Conservation (phyloP, 2,888 invertebrate genomes). For the Agrilus biguttatus region DNA sequence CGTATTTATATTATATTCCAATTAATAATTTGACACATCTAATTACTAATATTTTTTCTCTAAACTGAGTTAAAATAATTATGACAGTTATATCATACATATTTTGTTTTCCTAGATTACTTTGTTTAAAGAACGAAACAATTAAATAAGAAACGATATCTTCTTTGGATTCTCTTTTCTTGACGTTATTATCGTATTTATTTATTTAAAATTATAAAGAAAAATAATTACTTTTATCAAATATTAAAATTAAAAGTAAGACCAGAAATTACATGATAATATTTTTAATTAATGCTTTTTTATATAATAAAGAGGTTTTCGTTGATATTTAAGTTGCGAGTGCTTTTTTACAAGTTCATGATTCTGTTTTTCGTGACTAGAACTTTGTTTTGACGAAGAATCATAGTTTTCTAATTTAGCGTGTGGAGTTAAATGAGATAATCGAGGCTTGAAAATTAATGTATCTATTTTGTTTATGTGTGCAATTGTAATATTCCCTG, state of each 20-base stretch:
- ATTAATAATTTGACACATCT: no score
- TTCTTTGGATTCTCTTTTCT: not conserved
- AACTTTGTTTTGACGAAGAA: conserved; percentile 3
- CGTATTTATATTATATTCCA: no score
- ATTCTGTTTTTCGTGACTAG: conserved; percentile 1
- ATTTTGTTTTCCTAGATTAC: no score
- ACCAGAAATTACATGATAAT: not conserved
- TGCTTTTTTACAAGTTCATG: not conserved
- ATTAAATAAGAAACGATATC: no score
- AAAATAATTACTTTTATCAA: no score
- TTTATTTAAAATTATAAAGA: no score
- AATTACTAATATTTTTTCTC: no score
- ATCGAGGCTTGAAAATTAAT: conserved; percentile 23
- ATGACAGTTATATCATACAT: no score
- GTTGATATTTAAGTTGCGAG: conserved; percentile 1
- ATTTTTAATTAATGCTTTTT: conserved; percentile 3
- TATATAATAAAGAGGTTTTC: conserved; percentile 6
- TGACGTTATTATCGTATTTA: not conserved
- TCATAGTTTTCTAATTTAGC: not conserved
- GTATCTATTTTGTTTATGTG: conserved; percentile 15
- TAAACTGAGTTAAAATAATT: no score
- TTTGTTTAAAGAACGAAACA: no score
- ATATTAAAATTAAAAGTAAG: no score
- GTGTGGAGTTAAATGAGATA: not conserved
- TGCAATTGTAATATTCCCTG: conserved; percentile 6